Conservation (phyloP, 1,140 invertebrate species). For the Bombus cullumanus region DNA sequence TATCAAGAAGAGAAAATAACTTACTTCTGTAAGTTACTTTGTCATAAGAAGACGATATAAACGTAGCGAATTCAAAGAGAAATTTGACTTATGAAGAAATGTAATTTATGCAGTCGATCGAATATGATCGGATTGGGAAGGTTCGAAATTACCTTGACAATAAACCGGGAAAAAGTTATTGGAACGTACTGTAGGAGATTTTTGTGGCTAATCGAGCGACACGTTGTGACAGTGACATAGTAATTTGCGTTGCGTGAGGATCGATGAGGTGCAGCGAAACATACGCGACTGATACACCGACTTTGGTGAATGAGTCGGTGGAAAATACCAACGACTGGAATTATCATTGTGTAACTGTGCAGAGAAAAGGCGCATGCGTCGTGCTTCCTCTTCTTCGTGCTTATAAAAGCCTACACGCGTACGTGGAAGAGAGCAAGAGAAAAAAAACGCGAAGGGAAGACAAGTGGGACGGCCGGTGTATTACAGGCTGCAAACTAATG, state of each 20-base stretch:
- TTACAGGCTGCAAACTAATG: slow-evolving; percentile 38
- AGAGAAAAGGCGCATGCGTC: slow-evolving; percentile 54
- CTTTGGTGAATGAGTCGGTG: slow-evolving; percentile 76
- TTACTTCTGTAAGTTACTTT: too few relatives aligned
- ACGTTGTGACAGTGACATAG: background rate
- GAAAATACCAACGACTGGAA: slow-evolving; percentile 78
- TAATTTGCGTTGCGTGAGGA: slow-evolving; percentile 4
- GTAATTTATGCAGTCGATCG: background rate
- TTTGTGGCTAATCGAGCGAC: too few relatives aligned
- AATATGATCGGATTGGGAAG: too few relatives aligned
- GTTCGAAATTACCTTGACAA: too few relatives aligned
- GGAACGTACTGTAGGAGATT: too few relatives aligned
- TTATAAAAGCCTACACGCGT: background rate
- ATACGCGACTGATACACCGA: slow-evolving; percentile 49
- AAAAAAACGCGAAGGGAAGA: background rate
- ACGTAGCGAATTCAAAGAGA: too few relatives aligned
- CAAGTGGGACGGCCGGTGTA: slow-evolving; percentile 17
- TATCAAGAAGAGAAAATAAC: too few relatives aligned
- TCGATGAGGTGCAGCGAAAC: slow-evolving; percentile 45
- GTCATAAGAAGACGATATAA: too few relatives aligned
- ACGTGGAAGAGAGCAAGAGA: too few relatives aligned
- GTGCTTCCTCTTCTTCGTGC: background rate
- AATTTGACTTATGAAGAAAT: too few relatives aligned
- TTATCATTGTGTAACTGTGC: slow-evolving; percentile 73
- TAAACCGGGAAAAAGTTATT: too few relatives aligned